Conservation (phyloP, 2,888 invertebrate genomes). For the Amiota communis region DNA sequence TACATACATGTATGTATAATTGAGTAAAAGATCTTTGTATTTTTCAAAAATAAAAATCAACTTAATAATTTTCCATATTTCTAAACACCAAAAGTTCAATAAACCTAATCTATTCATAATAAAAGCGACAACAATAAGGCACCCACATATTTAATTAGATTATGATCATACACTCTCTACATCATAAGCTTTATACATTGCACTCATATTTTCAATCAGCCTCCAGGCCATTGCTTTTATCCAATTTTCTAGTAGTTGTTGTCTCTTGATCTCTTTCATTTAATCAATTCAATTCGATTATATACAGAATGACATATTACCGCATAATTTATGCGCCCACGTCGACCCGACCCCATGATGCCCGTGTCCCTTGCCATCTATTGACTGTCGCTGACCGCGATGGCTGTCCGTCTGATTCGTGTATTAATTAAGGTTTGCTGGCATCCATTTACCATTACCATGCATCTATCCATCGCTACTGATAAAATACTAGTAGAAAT, state of each 20-base stretch:
- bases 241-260: neutral
- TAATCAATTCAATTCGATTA: too few relatives aligned
- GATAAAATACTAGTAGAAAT: conserved; percentile 56
- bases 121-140: conserved; percentile 2
- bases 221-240: too few relatives aligned
- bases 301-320: conserved; percentile 53
- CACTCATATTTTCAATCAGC: neutral
- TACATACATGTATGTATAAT: neutral
- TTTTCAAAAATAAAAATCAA: neutral
- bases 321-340: conserved; percentile 53
- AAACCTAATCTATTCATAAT: neutral
- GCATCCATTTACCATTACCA: too few relatives aligned
- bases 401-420: conserved; percentile 48
- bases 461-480: conserved; percentile 52
- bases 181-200: neutral
- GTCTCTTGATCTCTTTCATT: too few relatives aligned
- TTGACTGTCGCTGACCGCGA: neutral
- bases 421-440: conserved; percentile 52
- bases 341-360: conserved; percentile 6
- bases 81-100: neutral
- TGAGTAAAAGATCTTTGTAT: neutral
- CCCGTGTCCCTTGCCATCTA: too few relatives aligned
- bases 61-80: neutral
- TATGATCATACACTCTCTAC: neutral
- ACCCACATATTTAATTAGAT: conserved; percentile 19